A percentile compares a stretch with the other conserved stretches of the same genome.
Conservation (phyloP, 2,113 vertebrate species). For the Oryzias woworae region DNA sequence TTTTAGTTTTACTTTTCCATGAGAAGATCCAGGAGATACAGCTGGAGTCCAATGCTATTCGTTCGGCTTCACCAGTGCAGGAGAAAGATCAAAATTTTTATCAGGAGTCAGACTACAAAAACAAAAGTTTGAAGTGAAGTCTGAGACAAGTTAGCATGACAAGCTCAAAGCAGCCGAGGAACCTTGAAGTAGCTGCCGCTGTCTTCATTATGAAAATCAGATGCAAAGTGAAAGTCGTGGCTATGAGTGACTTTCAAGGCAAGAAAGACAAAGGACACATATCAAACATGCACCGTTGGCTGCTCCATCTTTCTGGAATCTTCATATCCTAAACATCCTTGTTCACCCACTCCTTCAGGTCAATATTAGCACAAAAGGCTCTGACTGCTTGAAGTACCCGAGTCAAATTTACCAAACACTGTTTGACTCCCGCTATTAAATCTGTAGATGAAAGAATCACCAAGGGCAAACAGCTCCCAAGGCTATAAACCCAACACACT, state of each 20-base stretch:
- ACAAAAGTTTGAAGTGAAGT: conserved; percentile 1
- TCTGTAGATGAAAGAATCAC: conserved; percentile 63
- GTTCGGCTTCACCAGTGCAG: neutral
- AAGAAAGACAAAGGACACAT: conserved; percentile 53
- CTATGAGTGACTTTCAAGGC: conserved; percentile 46
- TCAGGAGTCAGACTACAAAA: neutral
- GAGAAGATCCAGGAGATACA: no score
- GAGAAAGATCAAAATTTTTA: neutral
- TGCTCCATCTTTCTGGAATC: conserved; percentile 43
- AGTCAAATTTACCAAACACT: conserved; percentile 67
- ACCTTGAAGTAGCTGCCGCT: conserved; percentile 12
- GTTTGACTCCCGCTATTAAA: conserved; percentile 63
- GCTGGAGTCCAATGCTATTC: no score
- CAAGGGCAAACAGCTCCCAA: conserved; percentile 65
- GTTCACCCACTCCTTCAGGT: conserved; percentile 50
- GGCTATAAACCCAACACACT: conserved; percentile 46
- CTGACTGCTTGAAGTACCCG: conserved; percentile 56
- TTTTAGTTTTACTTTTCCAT: no score
- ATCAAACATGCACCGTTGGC: conserved; percentile 35
- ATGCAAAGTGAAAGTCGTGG: conserved; percentile 43
- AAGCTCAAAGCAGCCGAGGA: conserved; percentile 12
- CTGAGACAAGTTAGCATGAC: conserved; percentile 3
- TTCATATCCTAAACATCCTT: conserved; percentile 36
- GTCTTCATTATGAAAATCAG: conserved; percentile 57
- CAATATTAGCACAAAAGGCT: conserved; percentile 69